Base-by-base conservation (phyloP, 2,888 invertebrate genomes). In the Noctua pronuba region DNA sequence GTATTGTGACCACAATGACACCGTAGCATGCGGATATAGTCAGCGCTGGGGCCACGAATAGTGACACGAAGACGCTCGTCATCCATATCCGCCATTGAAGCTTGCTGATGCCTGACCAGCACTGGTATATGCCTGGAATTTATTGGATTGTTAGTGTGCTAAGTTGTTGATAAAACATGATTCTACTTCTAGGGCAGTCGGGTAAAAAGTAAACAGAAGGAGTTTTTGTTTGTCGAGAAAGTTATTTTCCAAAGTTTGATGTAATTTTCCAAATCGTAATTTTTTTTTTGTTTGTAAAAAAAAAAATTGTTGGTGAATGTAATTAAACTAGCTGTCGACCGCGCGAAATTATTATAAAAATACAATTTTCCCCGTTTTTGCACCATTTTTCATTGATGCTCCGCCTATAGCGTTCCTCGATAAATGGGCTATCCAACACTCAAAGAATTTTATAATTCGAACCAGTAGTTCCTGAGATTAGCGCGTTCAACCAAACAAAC, bases 21-120 rank as follows among this genome's bases (percentile, higher is more conserved):
- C 98, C 98, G 94, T 99, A 99, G 93, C 99, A 99, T 7, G 98
- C 98, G 13, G 98, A 98, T 90, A 99, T 99, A 86, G 99, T 98
- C 62, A 99, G 93, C 0, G 99, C 98, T 0, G 99, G 99, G 13
- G 98, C 97, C 68, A 98, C 98, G 94, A 99, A 99, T 10, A 99
- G 96, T 0, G 98, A 97, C 64, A 98, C 95, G 71, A 99, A 98
- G 10, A 99, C 98, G 58, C 98, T 95, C 4, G 98, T 98, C 98
- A 99, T 98, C 97, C 99, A 99, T 82, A 99, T 97, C 92, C 98
- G 98, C 99, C 99, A 99, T 74, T 96, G 95, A 0, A 95, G 86
- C 88, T 98, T 97, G 96, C 97, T 97, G 86, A 99, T 97, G 73
- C 98, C 98, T 44, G 99, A 98, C 99, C 99, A 99, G 94, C 99